Evolutionary conservation across 2,888 invertebrate species (phyloP).

Genomic region (Suillia variegata): DNA sequence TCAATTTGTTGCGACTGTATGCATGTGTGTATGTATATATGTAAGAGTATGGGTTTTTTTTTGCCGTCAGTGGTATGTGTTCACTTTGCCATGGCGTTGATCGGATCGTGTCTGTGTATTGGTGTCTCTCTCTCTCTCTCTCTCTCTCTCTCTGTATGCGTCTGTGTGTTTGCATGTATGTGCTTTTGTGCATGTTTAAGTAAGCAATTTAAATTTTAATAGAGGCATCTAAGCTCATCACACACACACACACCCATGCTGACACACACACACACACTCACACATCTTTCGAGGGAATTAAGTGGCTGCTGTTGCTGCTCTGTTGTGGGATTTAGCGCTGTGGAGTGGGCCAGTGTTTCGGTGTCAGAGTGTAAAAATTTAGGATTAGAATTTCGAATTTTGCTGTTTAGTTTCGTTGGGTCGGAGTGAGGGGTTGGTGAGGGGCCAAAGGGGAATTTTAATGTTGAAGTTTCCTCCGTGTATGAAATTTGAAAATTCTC

Average conservation of each 20-base stretch:
- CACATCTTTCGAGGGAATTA: conserved; percentile 14
- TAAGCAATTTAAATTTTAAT: conserved; percentile 38
- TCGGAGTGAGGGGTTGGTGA: too few species aligned
- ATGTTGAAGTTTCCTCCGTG: too few species aligned
- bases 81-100: too few species aligned
- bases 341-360: not conserved
- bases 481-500: not conserved
- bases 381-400: conserved; percentile 1
- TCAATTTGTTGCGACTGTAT: conserved; percentile 19
- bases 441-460: too few species aligned
- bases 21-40: too few species aligned
- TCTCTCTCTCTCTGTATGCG: too few species aligned
- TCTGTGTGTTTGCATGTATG: conserved; percentile 15
- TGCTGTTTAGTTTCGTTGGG: not conserved
- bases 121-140: too few species aligned
- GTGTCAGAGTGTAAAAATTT: conserved; percentile 5
- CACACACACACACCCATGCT: too few species aligned
- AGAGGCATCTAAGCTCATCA: conserved; percentile 26
- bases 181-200: conserved; percentile 29
- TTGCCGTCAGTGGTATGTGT: too few species aligned
- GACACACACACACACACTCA: too few species aligned
- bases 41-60: too few species aligned
- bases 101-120: too few species aligned
- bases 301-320: not conserved
- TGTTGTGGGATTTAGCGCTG: not conserved